Evolutionary conservation across 2,797 vertebrate genomes (phyloP).

Genomic region (Microhierax caerulescens): DNA sequence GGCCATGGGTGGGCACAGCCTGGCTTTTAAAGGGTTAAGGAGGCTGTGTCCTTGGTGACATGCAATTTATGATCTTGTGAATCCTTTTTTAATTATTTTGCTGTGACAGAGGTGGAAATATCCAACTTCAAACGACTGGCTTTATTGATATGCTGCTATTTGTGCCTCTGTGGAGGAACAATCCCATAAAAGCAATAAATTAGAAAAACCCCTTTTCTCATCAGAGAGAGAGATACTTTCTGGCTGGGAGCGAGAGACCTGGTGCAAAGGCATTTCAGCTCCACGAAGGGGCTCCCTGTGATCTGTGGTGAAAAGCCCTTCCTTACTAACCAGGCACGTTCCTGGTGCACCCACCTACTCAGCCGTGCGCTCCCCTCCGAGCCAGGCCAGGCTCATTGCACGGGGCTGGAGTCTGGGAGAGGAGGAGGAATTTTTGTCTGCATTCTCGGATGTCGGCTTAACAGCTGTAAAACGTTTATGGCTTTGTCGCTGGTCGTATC

Average conservation of each 20-base stretch:
- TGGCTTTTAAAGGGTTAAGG: slow-evolving; percentile 64
- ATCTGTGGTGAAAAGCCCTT: background rate
- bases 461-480: slow-evolving; percentile 36
- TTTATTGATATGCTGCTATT: slow-evolving; percentile 72
- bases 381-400: background rate
- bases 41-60: slow-evolving; percentile 58
- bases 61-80: slow-evolving; percentile 72
- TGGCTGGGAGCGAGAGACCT: slow-evolving; percentile 32
- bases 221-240: slow-evolving; percentile 62
- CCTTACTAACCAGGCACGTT: background rate
- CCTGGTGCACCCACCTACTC: background rate
- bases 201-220: slow-evolving; percentile 72
- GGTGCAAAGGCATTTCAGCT: slow-evolving; percentile 54
- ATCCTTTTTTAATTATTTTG: slow-evolving; percentile 80
- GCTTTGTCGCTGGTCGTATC: background rate
- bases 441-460: background rate
- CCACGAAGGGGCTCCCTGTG: slow-evolving; percentile 51
- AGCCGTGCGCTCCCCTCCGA: background rate
- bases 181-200: slow-evolving; percentile 71
- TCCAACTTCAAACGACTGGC: slow-evolving; percentile 68
- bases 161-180: slow-evolving; percentile 70
- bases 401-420: background rate
- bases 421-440: background rate
- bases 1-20: slow-evolving; percentile 16
- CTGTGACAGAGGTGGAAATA: slow-evolving; percentile 70